Evolutionary conservation across 2,113 vertebrate genomes (phyloP).

Genomic region (Ceyx melanurus): DNA sequence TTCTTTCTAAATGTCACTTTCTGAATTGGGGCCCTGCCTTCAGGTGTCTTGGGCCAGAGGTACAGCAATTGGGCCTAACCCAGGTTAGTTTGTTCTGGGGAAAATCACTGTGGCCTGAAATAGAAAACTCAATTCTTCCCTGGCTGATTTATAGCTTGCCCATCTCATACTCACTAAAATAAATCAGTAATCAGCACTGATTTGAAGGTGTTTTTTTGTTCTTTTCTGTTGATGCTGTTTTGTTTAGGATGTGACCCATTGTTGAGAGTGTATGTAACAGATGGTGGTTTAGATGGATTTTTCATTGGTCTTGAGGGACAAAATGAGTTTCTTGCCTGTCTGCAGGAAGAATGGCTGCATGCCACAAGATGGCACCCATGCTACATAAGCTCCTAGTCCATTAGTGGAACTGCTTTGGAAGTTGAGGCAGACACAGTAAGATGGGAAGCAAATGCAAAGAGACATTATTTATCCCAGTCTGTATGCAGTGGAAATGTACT

Average conservation of each 20-base stretch:
- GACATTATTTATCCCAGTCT: not conserved
- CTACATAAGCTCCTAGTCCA: not conserved
- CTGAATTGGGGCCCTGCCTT: not conserved
- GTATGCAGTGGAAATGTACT: not conserved
- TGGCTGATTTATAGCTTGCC: not conserved
- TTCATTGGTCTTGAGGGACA: not conserved
- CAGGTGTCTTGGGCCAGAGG: not conserved
- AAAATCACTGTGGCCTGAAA: not conserved
- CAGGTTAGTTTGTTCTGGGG: not conserved
- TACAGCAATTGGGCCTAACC: not conserved
- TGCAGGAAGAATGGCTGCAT: not conserved
- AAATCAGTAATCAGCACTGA: not conserved
- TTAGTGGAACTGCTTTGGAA: not conserved
- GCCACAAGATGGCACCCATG: conserved; percentile 22
- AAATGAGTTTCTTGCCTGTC: not conserved
- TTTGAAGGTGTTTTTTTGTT: not conserved
- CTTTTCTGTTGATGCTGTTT: not conserved
- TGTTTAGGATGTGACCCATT: not conserved
- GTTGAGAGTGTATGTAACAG: not conserved
- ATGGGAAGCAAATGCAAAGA: not conserved
- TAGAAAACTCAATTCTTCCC: not conserved
- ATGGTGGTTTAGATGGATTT: not conserved
- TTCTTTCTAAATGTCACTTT: not conserved
- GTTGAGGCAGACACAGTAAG: not conserved
- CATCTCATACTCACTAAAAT: accelerated